Conservation (phyloP, 2,888 invertebrate species). For the Stenichneumon culpator region DNA sequence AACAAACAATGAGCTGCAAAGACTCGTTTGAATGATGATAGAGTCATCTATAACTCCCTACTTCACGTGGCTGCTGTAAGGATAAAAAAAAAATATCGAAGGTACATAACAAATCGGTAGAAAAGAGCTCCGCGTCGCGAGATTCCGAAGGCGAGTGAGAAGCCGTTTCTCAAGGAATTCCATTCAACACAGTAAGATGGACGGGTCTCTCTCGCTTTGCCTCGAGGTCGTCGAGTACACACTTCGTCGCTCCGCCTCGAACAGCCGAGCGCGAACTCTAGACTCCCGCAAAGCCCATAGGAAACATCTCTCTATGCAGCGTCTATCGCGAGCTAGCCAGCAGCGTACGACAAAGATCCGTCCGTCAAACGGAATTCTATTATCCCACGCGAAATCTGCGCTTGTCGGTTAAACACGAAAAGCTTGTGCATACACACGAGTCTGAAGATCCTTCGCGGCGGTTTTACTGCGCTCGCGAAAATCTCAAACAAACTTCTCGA, state of each 20-base stretch:
- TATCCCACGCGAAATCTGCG: slow-evolving; percentile 11
- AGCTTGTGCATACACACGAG: neutral
- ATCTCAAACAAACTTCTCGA: neutral
- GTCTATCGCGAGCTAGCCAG: neutral
- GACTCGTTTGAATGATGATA: slow-evolving; percentile 2
- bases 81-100: neutral
- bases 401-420: neutral
- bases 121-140: slow-evolving; percentile 12
- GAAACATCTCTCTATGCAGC: neutral
- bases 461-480: neutral
- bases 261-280: neutral
- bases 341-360: slow-evolving; percentile 20
- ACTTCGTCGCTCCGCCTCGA: neutral
- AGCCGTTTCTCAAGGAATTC: slow-evolving; percentile 63
- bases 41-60: neutral
- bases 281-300: slow-evolving; percentile 5
- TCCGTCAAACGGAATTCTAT: slow-evolving; percentile 18
- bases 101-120: neutral
- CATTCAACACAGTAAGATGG: slow-evolving; percentile 57
- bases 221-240: slow-evolving; percentile 64
- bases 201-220: slow-evolving; percentile 21
- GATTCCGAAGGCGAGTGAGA: slow-evolving; percentile 15
- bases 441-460: slow-evolving; percentile 10
- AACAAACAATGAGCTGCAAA: neutral
- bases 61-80: neutral